Evolutionary conservation across 2,888 invertebrate genomes (phyloP), one percentile per base, ranked within the genome.

Genomic region (Parnassius smintheus): DNA sequence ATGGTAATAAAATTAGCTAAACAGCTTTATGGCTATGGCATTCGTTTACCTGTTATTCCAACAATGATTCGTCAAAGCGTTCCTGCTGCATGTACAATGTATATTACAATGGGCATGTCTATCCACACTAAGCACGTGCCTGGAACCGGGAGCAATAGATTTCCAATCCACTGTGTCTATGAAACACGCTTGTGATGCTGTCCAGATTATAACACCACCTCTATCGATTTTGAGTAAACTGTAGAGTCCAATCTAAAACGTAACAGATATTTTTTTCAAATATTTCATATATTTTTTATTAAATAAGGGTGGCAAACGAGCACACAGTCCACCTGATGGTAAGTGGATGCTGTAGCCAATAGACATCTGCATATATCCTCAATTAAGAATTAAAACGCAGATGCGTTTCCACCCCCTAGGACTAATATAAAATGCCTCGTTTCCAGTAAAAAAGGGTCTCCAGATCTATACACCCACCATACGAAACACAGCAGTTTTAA

Each of bases 181-280:
- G 78, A 94, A 96, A 81, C 98, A 98, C 0, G 98, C 92, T 49
- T 94, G 92, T 1, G 94, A 94, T 76, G 96, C 96, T 64, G 94
- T 94, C 76, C 95, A 95, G 52, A 99, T 93, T 35, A 95, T 93
- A 0, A 98, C 96, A 4, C 95, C 95, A 0, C 98, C 98, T 62
- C 95, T 92, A 67, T 95, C 94, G 67, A 99, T 96, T 70, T 94
- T 93, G 0, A 94, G 88, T 53, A 98, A 88, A 46, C 94, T 95
- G 59, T 87, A 92, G 9, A 97, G 92, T 44, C 96, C 97, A 64
- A 98, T 93, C 94, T 96, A 85, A 78, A 88, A 69, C 94, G n/a
- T 92, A 49, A 80, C 42, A 25, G 18, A 49, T n/a, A 35, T 4
- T 35, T 35, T 25, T 35, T 35, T 4, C 4, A 35, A 35, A 7